A percentile compares a stretch with the other conserved stretches of the same genome.
These are phyloP conservation scores for Halcyon malimbica DNA, from an alignment of 2,113 vertebrate genomes.

Conservation along the genomic window DNA sequence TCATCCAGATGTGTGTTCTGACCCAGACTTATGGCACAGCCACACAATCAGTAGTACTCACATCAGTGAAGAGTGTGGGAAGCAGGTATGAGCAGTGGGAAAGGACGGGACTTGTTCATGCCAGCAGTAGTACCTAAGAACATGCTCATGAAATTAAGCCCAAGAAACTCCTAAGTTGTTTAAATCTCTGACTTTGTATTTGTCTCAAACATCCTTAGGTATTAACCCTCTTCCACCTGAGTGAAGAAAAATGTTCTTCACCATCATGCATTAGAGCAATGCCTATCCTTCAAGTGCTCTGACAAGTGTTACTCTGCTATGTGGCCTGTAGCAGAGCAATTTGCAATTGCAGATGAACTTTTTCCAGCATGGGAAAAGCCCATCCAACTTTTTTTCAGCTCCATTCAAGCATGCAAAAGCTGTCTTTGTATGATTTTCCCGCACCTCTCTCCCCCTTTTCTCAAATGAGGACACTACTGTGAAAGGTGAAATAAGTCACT, in stretches of 20 bases:
- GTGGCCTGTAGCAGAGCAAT: neutral
- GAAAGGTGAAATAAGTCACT: neutral
- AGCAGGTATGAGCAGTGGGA: neutral
- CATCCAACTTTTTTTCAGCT: slow-evolving; percentile 34
- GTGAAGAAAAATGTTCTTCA: neutral
- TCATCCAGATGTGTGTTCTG: neutral
- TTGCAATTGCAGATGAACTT: neutral
- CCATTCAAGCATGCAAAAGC: neutral
- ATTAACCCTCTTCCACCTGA: neutral
- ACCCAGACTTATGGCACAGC: neutral
- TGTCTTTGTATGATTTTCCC: neutral
- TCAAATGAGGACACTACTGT: neutral
- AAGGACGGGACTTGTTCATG: neutral
- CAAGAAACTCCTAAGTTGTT: neutral
- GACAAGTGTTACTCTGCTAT: neutral
- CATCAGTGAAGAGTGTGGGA: neutral
- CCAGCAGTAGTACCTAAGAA: neutral
- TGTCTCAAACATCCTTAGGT: neutral
- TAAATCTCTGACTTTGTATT: neutral
- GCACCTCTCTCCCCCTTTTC: neutral
- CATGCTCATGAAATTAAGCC: neutral
- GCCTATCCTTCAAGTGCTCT: neutral
- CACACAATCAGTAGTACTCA: neutral
- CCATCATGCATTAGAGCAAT: neutral
- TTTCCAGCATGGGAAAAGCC: slow-evolving; percentile 16